Evolutionary conservation across 64 coral and sea anemone genomes (phyloP), one percentile per base, ranked within the genome.

Genomic region (Pocillopora verrucosa): DNA sequence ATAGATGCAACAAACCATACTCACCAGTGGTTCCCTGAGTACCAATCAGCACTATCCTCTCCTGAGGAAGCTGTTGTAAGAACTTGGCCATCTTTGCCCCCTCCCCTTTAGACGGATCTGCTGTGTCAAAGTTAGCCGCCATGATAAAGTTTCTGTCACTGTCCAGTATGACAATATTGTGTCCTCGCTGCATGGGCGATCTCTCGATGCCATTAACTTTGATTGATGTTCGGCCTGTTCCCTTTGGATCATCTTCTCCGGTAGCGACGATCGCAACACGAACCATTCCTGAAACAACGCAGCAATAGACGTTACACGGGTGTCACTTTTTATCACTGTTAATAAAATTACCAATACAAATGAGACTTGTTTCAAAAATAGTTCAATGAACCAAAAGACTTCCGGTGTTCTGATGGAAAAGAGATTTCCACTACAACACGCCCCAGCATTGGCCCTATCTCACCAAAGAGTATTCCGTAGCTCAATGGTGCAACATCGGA

Each of bases 11-110:
- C 25, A 10, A 30, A 20, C 19, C 20, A 11, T 34, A 34, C 92
- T 88, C 20, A 99, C 97, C 97, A 37, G 94, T 99, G 15, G 90
- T 99, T 56, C 94, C 97, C 78, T 99, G 97, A 11, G 97, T 99
- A 13, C 93, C 97, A 22, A 99, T 86, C 13, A 99, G 73, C 38
- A 99, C 97, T 74, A 99, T 95, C 78, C 97, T 87, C 64, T 95
- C 97, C 70, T 99, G 88, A 1, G 97, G 97, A 24, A 99, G 83
- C 51, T 90, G 86, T 34, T 95, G 91, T 70, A 99, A 83, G 62
- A 99, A 99, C 56, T 86, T 95, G 13, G 88, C 94, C 97, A 99
- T 99, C 22, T 88, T 90, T 5, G 74, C 84, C 0, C 97, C 97
- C 80, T 99, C 97, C 15, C 94, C 91, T 75, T 93, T 99, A 34